These are phyloP conservation scores for Abramis brama DNA, from an alignment of 2,113 vertebrate genomes.

Conservation along the genomic window DNA sequence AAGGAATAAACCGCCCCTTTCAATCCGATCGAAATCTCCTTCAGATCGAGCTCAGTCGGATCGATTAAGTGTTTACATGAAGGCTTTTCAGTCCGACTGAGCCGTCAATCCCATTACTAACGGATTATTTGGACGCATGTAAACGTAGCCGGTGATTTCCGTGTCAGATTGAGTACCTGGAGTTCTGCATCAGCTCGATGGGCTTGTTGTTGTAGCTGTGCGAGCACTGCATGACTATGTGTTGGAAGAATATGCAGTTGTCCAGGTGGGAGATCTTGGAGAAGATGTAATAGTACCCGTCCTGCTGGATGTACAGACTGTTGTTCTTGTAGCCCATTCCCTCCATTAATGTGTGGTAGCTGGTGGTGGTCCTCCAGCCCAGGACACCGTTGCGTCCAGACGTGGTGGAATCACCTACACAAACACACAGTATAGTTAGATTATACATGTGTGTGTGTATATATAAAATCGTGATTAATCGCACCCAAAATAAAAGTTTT, in stretches of 20 bases:
- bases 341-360: conserved; percentile 16
- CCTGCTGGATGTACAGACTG: conserved; percentile 50
- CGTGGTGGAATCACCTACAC: not conserved
- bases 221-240: conserved; percentile 63
- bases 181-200: conserved; percentile 67
- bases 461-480: too few relatives aligned
- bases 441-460: too few relatives aligned
- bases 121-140: too few relatives aligned
- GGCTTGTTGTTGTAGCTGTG: conserved; percentile 44
- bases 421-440: not conserved
- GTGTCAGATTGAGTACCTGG: conserved; percentile 56
- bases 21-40: too few relatives aligned
- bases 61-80: too few relatives aligned
- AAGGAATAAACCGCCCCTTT: too few relatives aligned
- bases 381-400: not conserved
- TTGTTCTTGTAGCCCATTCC: conserved; percentile 59
- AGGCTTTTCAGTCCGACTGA: too few relatives aligned
- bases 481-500: too few relatives aligned
- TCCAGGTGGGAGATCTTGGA: conserved; percentile 66
- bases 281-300: conserved; percentile 74
- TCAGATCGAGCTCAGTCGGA: too few relatives aligned
- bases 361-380: conserved; percentile 54
- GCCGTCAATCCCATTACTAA: too few relatives aligned
- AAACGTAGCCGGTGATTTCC: not conserved
- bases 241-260: conserved; percentile 59